Evolutionary conservation across 2,113 vertebrate genomes (phyloP).

Genomic region (Apaloderma vittatum): DNA sequence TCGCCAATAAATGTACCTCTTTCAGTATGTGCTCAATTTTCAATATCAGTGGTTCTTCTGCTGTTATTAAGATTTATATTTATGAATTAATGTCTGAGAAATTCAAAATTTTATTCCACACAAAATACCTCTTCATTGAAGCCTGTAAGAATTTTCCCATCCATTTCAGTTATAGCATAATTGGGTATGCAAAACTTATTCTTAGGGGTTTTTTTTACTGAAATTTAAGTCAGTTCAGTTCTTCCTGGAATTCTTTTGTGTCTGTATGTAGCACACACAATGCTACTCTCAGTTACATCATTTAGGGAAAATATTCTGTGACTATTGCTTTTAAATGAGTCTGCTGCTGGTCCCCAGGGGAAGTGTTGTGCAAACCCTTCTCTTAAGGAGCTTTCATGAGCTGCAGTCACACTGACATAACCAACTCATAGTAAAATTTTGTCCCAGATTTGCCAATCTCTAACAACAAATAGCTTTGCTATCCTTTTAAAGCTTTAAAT

Average conservation of each 20-base stretch:
- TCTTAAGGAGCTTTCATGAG: not conserved
- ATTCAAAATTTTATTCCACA: not conserved
- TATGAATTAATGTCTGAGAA: not conserved
- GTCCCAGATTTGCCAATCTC: not conserved
- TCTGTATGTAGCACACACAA: not conserved
- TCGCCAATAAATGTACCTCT: not conserved
- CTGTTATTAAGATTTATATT: not conserved
- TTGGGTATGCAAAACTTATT: not conserved
- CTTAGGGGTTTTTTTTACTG: not conserved
- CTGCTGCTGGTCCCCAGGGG: not conserved
- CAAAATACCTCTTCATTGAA: not conserved
- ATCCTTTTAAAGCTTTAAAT: not conserved
- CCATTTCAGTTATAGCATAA: not conserved
- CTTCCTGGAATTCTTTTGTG: not conserved
- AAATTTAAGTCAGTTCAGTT: not conserved
- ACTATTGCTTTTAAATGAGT: slow-evolving; percentile 30
- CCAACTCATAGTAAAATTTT: not conserved
- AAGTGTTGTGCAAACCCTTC: not conserved
- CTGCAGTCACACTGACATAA: not conserved
- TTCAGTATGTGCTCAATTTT: not conserved
- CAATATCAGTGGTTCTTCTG: not conserved
- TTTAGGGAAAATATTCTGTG: slow-evolving; percentile 25
- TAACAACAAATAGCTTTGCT: not conserved
- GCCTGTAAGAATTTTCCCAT: not conserved
- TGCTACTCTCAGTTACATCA: not conserved